Percentiles rank a stretch among this genome's conserved stretches.
Evolutionary conservation across 2,888 invertebrate species (phyloP).

Genomic region (Rugalucina vietnamica): DNA sequence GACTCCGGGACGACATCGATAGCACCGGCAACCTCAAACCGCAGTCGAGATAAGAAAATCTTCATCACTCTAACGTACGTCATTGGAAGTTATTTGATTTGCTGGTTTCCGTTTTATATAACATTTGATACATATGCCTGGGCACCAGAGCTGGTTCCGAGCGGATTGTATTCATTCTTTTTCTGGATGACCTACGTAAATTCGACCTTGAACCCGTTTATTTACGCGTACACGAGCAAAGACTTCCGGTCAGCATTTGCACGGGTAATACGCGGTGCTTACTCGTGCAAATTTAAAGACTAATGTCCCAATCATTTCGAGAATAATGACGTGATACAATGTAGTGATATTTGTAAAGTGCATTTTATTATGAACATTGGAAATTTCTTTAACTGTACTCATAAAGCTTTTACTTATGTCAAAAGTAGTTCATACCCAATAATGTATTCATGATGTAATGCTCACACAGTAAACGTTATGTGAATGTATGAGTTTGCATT

Average conservation of each 20-base stretch:
- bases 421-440: too few relatives aligned
- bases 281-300: slow-evolving; percentile 17
- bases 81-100: slow-evolving; percentile 55
- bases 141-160: slow-evolving; percentile 62
- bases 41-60: slow-evolving; percentile 47
- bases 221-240: slow-evolving; percentile 65
- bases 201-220: slow-evolving; percentile 64
- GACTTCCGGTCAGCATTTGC: slow-evolving; percentile 60
- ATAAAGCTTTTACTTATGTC: too few relatives aligned
- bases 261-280: slow-evolving; percentile 43
- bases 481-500: too few relatives aligned
- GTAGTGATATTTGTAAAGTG: too few relatives aligned
- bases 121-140: slow-evolving; percentile 65
- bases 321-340: too few relatives aligned
- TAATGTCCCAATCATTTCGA: too few relatives aligned
- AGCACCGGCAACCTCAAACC: not conserved
- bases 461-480: too few relatives aligned
- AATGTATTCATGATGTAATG: too few relatives aligned
- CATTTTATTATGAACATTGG: too few relatives aligned
- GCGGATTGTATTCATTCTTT: slow-evolving; percentile 61
- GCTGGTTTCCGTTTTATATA: slow-evolving; percentile 68
- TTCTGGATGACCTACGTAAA: slow-evolving; percentile 68
- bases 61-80: slow-evolving; percentile 66
- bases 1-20: not conserved
- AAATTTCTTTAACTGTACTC: too few relatives aligned